These are phyloP conservation scores for Lamprotornis superbus DNA, from an alignment of 2,113 vertebrate species.

Conservation along the genomic window DNA sequence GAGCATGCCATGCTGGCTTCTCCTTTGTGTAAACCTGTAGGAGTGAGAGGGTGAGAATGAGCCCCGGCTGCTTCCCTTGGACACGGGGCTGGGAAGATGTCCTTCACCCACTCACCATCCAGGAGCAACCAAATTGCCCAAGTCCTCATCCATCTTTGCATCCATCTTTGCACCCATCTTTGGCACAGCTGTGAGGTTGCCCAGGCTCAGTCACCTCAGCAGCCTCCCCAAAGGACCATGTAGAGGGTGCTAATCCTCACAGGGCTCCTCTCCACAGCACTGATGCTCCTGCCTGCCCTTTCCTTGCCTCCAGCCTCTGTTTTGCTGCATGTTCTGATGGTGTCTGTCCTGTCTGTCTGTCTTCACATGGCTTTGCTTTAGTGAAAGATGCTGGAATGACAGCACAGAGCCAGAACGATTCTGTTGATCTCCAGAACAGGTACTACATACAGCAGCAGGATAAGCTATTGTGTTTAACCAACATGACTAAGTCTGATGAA, in stretches of 20 bases:
- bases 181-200: neutral
- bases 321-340: neutral
- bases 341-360: neutral
- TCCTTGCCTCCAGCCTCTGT: neutral
- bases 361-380: neutral
- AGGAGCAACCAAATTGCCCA: neutral
- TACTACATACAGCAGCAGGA: neutral
- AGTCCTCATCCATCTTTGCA: neutral
- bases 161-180: neutral
- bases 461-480: neutral
- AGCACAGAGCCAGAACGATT: neutral
- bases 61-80: neutral
- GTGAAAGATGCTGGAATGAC: neutral
- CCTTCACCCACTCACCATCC: neutral
- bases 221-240: neutral
- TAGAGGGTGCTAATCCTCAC: neutral
- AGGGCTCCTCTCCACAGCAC: neutral
- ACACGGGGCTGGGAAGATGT: neutral
- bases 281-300: neutral
- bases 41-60: neutral
- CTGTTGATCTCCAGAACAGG: neutral
- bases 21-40: neutral
- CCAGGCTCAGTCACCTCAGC: neutral
- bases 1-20: rapidly evolving
- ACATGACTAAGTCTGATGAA: neutral